Evolutionary conservation across 2,888 invertebrate genomes (phyloP), one percentile per base, ranked within the genome.

Genomic region (Dasysyrphus tricinctus): DNA sequence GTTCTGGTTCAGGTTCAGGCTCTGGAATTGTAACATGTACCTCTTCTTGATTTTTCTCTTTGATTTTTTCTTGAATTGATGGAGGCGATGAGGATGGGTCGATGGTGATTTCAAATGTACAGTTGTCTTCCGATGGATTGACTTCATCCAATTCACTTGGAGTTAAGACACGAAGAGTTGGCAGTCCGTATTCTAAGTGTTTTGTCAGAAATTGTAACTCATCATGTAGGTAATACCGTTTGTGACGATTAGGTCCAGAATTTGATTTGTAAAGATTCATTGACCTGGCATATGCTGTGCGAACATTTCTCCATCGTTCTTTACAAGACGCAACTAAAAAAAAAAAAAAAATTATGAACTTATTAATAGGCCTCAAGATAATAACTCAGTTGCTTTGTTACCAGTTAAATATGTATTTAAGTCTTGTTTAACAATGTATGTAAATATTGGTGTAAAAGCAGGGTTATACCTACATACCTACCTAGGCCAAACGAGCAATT

Each of bases 251-350:
- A 8, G 82, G 79, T 0, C 90, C 89, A 19, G 86, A 88, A 5
- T 57, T 89, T 7, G 90, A 75, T 86, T 90, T 90, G 1, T 89
- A 90, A 1, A 91, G 89, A 57, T 91, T 92, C 4, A 92, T 90
- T 11, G 92, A 92, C 24, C 92, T 90, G 0, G 91, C 91, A 67
- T 90, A 92, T 7, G 91, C 91, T 4, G 90, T 91, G 56, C 91
- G 92, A 54, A 92, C 92, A 67, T 92, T 92, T 24, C 91, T 90
- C 89, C 92, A 92, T 34, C 92, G 92, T 69, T 92, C 91, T 67
- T 91, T 91, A 74, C 91, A 92, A 0, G 88, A 90, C 0, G 89
- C 88, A 49, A 91, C 91, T 92, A 73, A 12, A 88, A 77, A 29
- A 56, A 44, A 63, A 16, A 1, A 56, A 42, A n/a, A n/a, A n/a